Percentiles rank a stretch among this genome's conserved stretches.
These are phyloP conservation scores for Lateolabrax maculatus DNA, from an alignment of 2,797 vertebrate species.

Conservation along the genomic window DNA sequence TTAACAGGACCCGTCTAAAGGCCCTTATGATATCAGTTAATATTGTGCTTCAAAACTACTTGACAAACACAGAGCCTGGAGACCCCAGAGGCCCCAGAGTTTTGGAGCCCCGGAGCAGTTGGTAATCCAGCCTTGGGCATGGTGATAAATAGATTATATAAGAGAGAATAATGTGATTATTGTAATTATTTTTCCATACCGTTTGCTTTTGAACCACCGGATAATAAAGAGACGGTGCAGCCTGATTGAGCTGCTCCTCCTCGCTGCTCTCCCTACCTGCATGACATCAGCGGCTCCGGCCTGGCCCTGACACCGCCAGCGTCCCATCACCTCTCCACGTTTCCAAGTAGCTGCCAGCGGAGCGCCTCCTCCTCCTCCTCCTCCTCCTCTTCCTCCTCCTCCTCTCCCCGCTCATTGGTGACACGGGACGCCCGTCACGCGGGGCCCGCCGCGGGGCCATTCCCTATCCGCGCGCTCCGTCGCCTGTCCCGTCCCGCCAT, in stretches of 20 bases:
- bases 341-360: conserved; percentile 81
- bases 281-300: conserved; percentile 55
- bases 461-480: conserved; percentile 69
- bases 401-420: conserved; percentile 74
- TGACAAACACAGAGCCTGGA: not conserved
- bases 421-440: conserved; percentile 68
- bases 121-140: not conserved
- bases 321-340: conserved; percentile 84
- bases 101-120: not conserved
- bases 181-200: not conserved
- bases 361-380: conserved; percentile 29
- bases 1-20: too few species aligned
- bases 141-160: too few species aligned
- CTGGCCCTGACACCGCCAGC: conserved; percentile 55
- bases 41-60: not conserved
- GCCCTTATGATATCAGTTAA: too few species aligned
- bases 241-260: not conserved
- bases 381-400: conserved; percentile 44
- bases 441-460: conserved; percentile 43
- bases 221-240: not conserved
- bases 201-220: not conserved
- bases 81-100: not conserved
- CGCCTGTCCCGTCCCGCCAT: conserved; percentile 66
- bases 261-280: conserved; percentile 37
- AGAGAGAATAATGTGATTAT: not conserved